These are phyloP conservation scores for Triplophysa yarkandensis DNA, from an alignment of 2,797 vertebrate genomes.

Conservation along the genomic window DNA sequence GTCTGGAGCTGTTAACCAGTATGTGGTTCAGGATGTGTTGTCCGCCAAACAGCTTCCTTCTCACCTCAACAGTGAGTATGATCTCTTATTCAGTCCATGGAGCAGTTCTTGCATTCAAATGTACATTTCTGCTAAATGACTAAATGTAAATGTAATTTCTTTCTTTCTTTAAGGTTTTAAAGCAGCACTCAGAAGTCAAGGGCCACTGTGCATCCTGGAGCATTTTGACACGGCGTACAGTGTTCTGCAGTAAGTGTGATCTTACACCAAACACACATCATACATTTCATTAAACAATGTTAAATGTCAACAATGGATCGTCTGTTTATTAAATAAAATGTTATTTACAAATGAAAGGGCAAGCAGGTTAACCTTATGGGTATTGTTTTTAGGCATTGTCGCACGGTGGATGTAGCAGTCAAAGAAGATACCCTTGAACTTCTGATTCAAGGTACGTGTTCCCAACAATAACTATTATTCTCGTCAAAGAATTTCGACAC, in stretches of 20 bases:
- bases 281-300: not conserved
- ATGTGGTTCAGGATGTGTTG: constrained; percentile 86
- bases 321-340: too few relatives aligned
- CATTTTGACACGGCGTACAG: constrained; percentile 91
- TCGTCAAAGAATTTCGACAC: not conserved
- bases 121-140: too few relatives aligned
- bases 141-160: too few relatives aligned
- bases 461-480: not conserved
- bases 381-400: constrained; percentile 82
- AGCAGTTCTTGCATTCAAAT: too few relatives aligned
- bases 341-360: too few relatives aligned
- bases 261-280: too few relatives aligned
- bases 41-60: constrained; percentile 73
- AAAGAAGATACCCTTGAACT: constrained; percentile 89
- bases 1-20: constrained; percentile 82
- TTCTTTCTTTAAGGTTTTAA: constrained; percentile 78
- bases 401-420: constrained; percentile 69
- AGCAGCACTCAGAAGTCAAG: constrained; percentile 75
- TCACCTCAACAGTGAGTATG: constrained; percentile 77
- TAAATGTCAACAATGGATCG: not conserved
- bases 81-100: not conserved
- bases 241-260: constrained; percentile 85
- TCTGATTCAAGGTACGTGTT: constrained; percentile 81
- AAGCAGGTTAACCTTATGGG: too few relatives aligned
- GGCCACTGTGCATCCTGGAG: constrained; percentile 83